A percentile compares a stretch with the other conserved stretches of the same genome.
These are phyloP conservation scores for Gavialis gangeticus DNA, from an alignment of 2,113 vertebrate genomes.

Conservation along the genomic window DNA sequence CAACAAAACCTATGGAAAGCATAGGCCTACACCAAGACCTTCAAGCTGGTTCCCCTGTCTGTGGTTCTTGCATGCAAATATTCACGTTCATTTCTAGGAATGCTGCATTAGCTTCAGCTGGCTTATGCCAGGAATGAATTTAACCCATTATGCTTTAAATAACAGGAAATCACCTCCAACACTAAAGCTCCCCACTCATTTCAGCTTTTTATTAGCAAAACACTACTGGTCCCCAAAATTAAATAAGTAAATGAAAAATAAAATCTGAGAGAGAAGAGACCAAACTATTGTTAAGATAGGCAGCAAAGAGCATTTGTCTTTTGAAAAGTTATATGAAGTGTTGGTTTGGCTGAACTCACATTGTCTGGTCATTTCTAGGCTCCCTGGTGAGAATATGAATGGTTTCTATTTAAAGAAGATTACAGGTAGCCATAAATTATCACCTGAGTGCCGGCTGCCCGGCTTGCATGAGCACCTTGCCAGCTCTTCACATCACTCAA, in stretches of 20 bases:
- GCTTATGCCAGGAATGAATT: background rate
- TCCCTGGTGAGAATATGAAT: constrained; percentile 61
- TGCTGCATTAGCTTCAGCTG: accelerated
- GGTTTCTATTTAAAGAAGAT: constrained; percentile 68
- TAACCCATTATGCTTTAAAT: constrained; percentile 14
- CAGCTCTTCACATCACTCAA: constrained; percentile 37
- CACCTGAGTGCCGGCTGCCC: constrained; percentile 60
- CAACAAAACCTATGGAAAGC: background rate
- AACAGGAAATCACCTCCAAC: constrained; percentile 47
- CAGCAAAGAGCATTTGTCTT: constrained; percentile 46
- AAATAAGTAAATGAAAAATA: constrained; percentile 52
- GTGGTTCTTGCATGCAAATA: background rate
- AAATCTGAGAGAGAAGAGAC: constrained; percentile 10
- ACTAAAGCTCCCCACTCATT: constrained; percentile 1
- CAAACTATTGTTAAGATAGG: constrained; percentile 43
- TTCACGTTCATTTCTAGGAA: background rate
- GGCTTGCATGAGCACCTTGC: constrained; percentile 28
- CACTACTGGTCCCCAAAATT: constrained; percentile 36
- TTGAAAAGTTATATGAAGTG: constrained; percentile 39
- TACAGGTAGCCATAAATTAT: constrained; percentile 74
- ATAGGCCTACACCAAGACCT: background rate
- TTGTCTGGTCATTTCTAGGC: constrained; percentile 65
- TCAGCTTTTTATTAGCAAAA: constrained; percentile 7
- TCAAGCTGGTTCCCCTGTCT: background rate
- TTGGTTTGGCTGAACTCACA: constrained; percentile 71